Conservation (phyloP, 2,888 invertebrate genomes). For the Lycaena phlaeas region DNA sequence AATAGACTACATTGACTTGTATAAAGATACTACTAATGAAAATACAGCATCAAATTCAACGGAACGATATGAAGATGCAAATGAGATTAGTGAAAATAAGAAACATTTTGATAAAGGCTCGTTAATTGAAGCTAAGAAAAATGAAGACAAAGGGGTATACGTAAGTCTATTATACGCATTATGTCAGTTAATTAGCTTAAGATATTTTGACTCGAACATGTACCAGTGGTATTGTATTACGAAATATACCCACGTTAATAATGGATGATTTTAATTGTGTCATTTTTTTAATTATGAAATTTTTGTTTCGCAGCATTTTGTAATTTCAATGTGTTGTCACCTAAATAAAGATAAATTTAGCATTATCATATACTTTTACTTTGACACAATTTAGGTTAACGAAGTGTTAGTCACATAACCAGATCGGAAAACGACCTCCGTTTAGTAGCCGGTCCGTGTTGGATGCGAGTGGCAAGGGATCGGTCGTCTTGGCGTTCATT, state of each 20-base stretch:
- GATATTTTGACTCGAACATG: conserved; percentile 2
- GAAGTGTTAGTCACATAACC: no score
- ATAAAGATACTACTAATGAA: conserved; percentile 55
- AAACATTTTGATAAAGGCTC: background rate
- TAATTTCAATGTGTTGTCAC: background rate
- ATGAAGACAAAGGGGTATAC: background rate
- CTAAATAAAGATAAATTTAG: background rate
- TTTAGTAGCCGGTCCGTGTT: no score
- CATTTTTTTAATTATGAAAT: background rate
- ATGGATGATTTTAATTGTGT: background rate
- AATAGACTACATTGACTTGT: conserved; percentile 50
- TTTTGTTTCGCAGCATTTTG: background rate
- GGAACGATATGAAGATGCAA: conserved; percentile 11
- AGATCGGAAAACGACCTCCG: no score
- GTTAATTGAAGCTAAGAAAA: background rate
- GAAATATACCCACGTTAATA: background rate
- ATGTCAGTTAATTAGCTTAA: background rate
- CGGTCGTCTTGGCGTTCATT: no score
- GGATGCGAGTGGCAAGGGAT: no score
- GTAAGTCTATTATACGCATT: conserved; percentile 1
- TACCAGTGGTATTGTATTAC: conserved; percentile 1
- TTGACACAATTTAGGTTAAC: no score
- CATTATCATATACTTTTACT: no score
- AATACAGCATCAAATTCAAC: conserved; percentile 29
- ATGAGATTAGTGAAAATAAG: background rate